Percentiles rank a stretch among this genome's conserved stretches.
phyloP scores from a whole-genome alignment of 1,140 invertebrate genomes.

The Calosoma granatense region DNA sequence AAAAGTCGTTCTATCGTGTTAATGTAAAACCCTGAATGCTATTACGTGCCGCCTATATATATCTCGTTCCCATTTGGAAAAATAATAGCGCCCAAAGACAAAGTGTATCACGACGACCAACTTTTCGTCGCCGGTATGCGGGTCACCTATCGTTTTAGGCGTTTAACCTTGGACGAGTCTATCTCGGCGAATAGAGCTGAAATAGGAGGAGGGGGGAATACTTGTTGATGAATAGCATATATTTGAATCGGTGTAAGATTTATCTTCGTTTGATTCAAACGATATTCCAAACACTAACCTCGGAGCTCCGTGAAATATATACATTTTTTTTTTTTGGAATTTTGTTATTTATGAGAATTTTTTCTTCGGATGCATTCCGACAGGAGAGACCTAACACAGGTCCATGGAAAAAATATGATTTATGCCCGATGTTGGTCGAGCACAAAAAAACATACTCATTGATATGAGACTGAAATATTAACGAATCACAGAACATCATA shows the following conservation, averaged over 20 bases:
- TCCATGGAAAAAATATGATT: slow-evolving; percentile 1
- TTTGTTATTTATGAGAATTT: slow-evolving; percentile 4
- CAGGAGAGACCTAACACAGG: slow-evolving; percentile 1
- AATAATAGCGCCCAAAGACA: no score
- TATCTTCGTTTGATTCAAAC: slow-evolving; percentile 3
- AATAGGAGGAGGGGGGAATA: neutral
- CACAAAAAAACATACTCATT: slow-evolving; percentile 3
- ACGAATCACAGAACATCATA: neutral
- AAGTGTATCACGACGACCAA: no score
- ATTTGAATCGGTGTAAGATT: neutral
- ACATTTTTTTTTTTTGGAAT: neutral
- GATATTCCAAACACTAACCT: neutral
- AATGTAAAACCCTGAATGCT: no score
- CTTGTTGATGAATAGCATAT: slow-evolving; percentile 5
- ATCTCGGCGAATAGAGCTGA: neutral
- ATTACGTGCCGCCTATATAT: no score
- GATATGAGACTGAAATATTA: slow-evolving; percentile 8
- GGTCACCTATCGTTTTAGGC: neutral
- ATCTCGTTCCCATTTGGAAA: no score
- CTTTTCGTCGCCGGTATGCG: no score
- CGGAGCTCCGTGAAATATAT: neutral
- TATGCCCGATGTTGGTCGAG: neutral
- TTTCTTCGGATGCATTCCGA: neutral
- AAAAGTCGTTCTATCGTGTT: no score
- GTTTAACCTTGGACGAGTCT: neutral